Evolutionary conservation across 2,113 vertebrate species (phyloP), one percentile per base, ranked within the genome.

Genomic region (Neoarius graeffei): DNA sequence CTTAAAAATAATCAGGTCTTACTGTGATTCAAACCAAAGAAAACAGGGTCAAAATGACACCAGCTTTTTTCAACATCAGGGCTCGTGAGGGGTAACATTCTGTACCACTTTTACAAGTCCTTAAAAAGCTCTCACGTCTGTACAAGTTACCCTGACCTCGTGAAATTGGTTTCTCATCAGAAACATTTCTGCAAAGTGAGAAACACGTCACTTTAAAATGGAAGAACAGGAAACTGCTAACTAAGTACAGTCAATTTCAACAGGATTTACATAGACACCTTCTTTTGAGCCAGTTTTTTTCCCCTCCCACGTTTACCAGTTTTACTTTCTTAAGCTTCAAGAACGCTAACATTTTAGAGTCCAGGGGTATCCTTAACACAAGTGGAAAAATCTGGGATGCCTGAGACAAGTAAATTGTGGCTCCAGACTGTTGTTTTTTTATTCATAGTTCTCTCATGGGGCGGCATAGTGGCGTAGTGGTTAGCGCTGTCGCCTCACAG

Each of bases 11-110:
- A 81, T 80, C 48, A n/a, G 66, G 27, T 11, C 66, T 50, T 54
- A 15, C 17, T 79, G 71, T 82, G 23, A 67, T 13, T 62, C 35
- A 25, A 86, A 20, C 5, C 7, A 52, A 81, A 81, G 62, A 76
- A 87, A 81, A 87, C 74, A 59, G 42, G 64, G 80, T 88, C 85
- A 73, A 84, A 89, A 48, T 83, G 73, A 80, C 85, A 85, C 66
- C 25, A 23, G 14, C 27, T 74, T 30, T 50, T 57, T 27, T 35
- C n/a, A 54, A 66, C 50, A 56, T 48, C 60, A 20, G 66, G 4
- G 73, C n/a, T 67, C 15, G 81, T 9, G 57, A 87, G 27, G 59
- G 50, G 79, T 83, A 42, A 77, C 84, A 48, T 62, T 67, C 64
- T 84, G 88, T 74, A 57, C 57, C 80, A 60, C 30, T 42, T 60